These are phyloP conservation scores for Okamejei kenojei DNA, from an alignment of 2,797 vertebrate genomes.

Conservation along the genomic window DNA sequence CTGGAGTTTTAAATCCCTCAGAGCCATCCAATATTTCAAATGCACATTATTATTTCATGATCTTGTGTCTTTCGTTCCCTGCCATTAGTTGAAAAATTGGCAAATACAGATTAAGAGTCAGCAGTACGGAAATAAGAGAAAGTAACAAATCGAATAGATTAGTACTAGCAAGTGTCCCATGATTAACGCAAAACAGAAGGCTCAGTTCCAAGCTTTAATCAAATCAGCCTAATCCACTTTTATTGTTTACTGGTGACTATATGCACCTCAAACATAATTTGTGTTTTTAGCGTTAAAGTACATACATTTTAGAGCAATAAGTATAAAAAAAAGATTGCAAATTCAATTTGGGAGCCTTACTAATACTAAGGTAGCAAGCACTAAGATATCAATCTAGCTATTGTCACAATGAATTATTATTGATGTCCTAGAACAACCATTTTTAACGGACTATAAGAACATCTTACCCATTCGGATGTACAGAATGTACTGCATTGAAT, in stretches of 20 bases:
- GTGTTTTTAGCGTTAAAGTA: too few species aligned
- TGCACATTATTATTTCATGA: background rate
- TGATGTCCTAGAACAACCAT: background rate
- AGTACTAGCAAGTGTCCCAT: background rate
- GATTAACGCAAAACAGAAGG: background rate
- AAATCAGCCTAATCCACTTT: background rate
- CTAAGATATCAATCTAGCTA: background rate
- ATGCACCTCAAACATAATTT: background rate
- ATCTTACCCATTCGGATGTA: conserved; percentile 92
- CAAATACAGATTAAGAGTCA: background rate
- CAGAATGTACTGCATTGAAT: conserved; percentile 96
- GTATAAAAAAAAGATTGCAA: background rate
- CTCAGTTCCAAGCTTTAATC: background rate
- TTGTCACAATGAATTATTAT: background rate
- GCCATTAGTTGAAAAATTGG: background rate
- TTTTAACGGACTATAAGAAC: background rate
- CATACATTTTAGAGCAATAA: background rate
- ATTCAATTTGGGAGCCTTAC: conserved; percentile 11
- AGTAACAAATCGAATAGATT: background rate
- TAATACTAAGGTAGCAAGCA: background rate
- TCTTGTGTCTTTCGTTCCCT: background rate
- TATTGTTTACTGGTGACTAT: background rate
- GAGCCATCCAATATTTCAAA: background rate
- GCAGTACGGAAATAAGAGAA: background rate
- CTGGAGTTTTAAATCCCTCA: background rate